Evolutionary conservation across 2,888 invertebrate genomes (phyloP), one percentile per base, ranked within the genome.

Genomic region (Caenorhabditis panamensis): DNA sequence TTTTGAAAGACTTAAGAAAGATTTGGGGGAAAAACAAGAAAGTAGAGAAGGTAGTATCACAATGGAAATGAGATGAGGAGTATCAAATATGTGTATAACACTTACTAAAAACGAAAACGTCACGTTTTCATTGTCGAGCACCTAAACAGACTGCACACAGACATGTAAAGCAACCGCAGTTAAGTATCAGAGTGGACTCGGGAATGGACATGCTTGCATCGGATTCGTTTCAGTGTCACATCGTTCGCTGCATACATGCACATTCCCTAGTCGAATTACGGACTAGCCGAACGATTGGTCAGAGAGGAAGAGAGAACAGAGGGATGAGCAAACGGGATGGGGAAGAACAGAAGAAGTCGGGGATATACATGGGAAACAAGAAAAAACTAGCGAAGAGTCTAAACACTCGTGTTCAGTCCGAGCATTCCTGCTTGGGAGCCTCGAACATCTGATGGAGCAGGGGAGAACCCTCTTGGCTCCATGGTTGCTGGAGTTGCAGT

Each of bases 391-490:
- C 1, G 24, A 71, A 24, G n/a, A 28, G 49, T 47, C 66, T 82
- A 82, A 26, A 82, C 82, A 67, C 82, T 82, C 41, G 82, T 82
- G 24, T 79, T 82, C 61, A 82, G 20, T 56, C 82, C 82, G 16
- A 82, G 28, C 22, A 82, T 66, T 58, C 82, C 82, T 1, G 54
- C 67, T 26, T 82, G 82, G 0, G 82, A 82, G 26, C 82, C 82
- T 6, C 77, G 58, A 8, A 77, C 36, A 26, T 82, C 82, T 13
- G 80, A 63, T n/a, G 79, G 80, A 13, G 75, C 80, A 1, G 80
- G 80, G 0, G 80, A 80, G 59, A 80, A 80, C 26, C 80, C 75
- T 44, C 75, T 66, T 47, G 76, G 82, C 20, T 82, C 82, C 37
- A 82, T 53, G n/a, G 72, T 78, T 51, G 44, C 53, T 13, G 82